These are phyloP conservation scores for Rhabdophis nuchalis DNA, from an alignment of 2,797 vertebrate species.

Conservation along the genomic window DNA sequence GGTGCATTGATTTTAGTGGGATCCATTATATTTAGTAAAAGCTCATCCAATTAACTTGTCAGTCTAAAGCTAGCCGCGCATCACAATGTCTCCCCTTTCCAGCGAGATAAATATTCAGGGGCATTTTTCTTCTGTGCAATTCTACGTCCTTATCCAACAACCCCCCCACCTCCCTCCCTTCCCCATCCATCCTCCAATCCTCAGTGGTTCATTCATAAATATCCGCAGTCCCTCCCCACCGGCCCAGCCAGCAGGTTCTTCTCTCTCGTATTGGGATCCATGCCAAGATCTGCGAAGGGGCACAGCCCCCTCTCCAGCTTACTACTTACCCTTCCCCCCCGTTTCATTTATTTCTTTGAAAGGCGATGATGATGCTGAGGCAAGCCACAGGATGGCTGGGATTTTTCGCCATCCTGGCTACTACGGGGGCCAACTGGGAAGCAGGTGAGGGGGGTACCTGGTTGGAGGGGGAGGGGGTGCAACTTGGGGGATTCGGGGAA, in stretches of 20 bases:
- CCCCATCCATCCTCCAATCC: not conserved
- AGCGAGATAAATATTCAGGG: not conserved
- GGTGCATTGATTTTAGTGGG: not conserved
- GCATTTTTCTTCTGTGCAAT: not conserved
- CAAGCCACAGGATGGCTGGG: conserved; percentile 19
- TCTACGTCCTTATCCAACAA: not conserved
- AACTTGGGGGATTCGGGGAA: not conserved
- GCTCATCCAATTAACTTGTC: conserved; percentile 5
- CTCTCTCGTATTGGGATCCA: conserved; percentile 1
- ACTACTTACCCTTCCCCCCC: not conserved
- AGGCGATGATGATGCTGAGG: conserved; percentile 15
- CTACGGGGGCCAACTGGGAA: conserved; percentile 19
- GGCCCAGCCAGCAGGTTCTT: not conserved
- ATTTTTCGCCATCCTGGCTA: not conserved
- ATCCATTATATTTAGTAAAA: not conserved
- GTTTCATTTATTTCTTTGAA: not conserved
- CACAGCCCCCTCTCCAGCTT: not conserved
- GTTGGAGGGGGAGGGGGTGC: not conserved
- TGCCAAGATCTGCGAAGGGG: conserved; percentile 26
- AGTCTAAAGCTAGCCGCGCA: not conserved
- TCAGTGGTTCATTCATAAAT: conserved; percentile 32
- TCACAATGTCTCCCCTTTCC: not conserved
- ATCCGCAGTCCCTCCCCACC: conserved; percentile 11
- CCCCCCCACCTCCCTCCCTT: too few species aligned
- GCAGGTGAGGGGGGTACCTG: conserved; percentile 25